Base-by-base conservation (phyloP, 2,113 vertebrate species). In the Onychorhynchus coronatus region DNA sequence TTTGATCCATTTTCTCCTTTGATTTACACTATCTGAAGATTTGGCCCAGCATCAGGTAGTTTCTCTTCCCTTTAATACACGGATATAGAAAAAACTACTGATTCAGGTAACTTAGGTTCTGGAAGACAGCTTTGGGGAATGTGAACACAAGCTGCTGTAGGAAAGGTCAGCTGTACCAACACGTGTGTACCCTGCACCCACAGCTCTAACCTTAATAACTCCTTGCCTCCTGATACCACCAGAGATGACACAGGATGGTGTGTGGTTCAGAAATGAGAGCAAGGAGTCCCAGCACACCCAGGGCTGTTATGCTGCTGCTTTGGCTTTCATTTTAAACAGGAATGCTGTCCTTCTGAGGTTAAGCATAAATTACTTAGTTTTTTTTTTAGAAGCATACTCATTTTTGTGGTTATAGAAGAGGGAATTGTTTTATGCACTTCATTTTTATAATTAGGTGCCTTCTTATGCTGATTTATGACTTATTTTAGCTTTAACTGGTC, bases 401-500 rank as follows among this genome's bases (percentile, higher is more conserved):
- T 76, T 85, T 22, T 66, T 33, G 70, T 37, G 33, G 25, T 87
- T 82, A n/a, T 27, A 65, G 25, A 70, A 80, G 46, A 77, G 2
- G 68, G 17, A 76, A 85, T 33, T 35, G 20, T 70, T 92, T 77
- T 30, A 23, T 37, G 46, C 19, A 49, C 8, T 42, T 82, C 7
- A 30, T 49, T 92, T 93, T 89, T 87, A 84, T 77, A 94, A 95
- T 84, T 85, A 95, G 84, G 14, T 58, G 37, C 14, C 6, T 16
- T 31, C 39, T 92, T 65, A 65, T 42, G 52, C 65, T 94, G 87
- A 94, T 91, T 91, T 95, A 94, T 79, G 53, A 65, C 37, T 85
- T 88, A 78, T 27, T 91, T 91, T 73, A 90, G 66, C 22, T 82
- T 88, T 88, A 94, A 88, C 59, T 81, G 50, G 44, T 46, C 41